Conservation (phyloP, 1,140 invertebrate genomes). For the Pachypsylla venusta region DNA sequence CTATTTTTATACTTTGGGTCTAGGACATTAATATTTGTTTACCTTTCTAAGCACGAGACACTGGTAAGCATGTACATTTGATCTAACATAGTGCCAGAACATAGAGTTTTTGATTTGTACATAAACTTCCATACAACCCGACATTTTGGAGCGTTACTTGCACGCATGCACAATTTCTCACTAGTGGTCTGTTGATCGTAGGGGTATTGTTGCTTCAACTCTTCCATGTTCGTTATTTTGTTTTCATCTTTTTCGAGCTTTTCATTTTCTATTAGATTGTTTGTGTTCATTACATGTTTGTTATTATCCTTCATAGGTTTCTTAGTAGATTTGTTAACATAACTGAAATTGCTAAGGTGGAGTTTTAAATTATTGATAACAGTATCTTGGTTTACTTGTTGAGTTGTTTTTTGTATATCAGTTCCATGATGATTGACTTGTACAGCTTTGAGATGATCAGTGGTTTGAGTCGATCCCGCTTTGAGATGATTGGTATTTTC, state of each 20-base stretch:
- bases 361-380: not conserved
- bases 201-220: not conserved
- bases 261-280: not conserved
- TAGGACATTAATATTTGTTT: too few relatives aligned
- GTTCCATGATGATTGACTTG: too few relatives aligned
- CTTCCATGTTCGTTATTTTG: not conserved
- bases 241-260: not conserved
- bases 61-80: constrained; percentile 24
- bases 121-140: constrained; percentile 14
- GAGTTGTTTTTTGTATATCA: too few relatives aligned
- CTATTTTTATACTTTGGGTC: too few relatives aligned
- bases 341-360: not conserved
- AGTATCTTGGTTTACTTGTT: not conserved
- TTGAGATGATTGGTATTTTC: constrained; percentile 17
- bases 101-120: constrained; percentile 16
- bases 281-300: not conserved
- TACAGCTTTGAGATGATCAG: constrained; percentile 20
- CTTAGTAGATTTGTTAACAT: not conserved
- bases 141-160: not conserved
- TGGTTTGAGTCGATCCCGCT: constrained; percentile 21
- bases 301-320: not conserved
- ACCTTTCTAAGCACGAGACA: constrained; percentile 23
- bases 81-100: constrained; percentile 21
- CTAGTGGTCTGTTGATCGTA: not conserved
- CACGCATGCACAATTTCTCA: not conserved